Conservation (phyloP, 2,888 invertebrate genomes). For the Apamea epomidion region DNA sequence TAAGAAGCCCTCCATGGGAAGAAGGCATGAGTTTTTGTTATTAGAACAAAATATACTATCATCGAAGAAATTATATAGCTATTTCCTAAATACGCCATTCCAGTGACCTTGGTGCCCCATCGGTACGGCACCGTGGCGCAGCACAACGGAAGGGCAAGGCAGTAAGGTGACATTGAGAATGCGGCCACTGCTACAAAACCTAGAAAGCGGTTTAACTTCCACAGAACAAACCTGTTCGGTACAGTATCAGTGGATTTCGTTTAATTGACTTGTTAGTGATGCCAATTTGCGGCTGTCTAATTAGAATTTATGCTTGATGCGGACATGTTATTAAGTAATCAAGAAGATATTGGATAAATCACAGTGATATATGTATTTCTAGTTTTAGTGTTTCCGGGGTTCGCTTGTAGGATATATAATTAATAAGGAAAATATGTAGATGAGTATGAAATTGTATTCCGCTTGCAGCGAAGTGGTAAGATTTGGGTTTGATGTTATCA, state of each 20-base stretch:
- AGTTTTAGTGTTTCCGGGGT: conserved; percentile 11
- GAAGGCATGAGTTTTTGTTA: not conserved
- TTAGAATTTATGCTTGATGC: conserved; percentile 43
- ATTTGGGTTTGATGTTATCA: conserved; percentile 31
- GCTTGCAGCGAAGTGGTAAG: conserved; percentile 13
- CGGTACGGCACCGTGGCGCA: conserved; percentile 58
- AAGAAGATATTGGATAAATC: conserved; percentile 44
- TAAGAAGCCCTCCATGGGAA: not conserved
- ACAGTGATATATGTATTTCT: conserved; percentile 31
- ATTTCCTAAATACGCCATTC: conserved; percentile 38
- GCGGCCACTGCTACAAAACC: conserved; percentile 74
- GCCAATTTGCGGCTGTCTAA: conserved; percentile 53
- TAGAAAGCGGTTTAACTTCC: conserved; percentile 67
- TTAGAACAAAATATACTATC: not conserved
- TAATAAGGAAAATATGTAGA: not conserved
- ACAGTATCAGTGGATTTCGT: conserved; percentile 46
- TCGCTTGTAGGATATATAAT: not conserved
- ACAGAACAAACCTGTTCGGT: conserved; percentile 52
- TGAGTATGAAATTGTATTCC: not conserved
- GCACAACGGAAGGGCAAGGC: conserved; percentile 75
- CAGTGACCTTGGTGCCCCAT: conserved; percentile 67
- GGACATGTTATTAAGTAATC: conserved; percentile 45
- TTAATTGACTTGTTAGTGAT: conserved; percentile 55
- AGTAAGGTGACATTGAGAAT: conserved; percentile 73
- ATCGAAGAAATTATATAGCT: conserved; percentile 12